Conservation (phyloP, 2,797 vertebrate species). For the Lutra lutra region DNA sequence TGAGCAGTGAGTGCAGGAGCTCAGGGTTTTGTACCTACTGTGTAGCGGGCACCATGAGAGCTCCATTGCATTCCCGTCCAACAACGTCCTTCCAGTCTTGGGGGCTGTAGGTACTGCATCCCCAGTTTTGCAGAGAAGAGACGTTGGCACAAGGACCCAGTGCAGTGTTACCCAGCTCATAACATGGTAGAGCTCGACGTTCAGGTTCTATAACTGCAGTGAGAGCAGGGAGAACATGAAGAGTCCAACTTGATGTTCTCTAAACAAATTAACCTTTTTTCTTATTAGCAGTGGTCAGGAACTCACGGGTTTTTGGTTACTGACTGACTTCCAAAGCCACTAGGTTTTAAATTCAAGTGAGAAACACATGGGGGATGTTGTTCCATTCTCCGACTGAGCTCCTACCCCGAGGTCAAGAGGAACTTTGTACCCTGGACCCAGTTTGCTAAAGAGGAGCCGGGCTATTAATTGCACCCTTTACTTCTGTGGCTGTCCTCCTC, state of each 20-base stretch:
- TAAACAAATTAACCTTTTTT: neutral
- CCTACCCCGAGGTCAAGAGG: neutral
- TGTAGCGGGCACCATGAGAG: neutral
- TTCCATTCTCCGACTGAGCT: neutral
- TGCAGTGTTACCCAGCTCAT: rapidly evolving
- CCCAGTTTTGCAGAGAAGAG: neutral
- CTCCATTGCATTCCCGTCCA: rapidly evolving
- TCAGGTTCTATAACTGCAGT: neutral
- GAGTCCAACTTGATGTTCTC: neutral
- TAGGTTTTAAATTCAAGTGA: neutral
- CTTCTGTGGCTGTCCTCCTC: neutral
- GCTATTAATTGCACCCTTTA: neutral
- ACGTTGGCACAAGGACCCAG: neutral
- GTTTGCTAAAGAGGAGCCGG: neutral
- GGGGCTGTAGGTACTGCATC: neutral
- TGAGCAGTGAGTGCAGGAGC: no score
- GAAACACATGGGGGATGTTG: neutral
- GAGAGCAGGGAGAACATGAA: neutral
- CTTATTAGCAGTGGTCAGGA: neutral
- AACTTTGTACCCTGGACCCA: neutral
- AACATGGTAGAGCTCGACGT: neutral
- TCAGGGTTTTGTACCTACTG: rapidly evolving
- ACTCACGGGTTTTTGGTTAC: neutral
- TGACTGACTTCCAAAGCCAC: neutral
- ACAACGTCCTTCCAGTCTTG: neutral